A percentile compares a stretch with the other conserved stretches of the same genome.
phyloP scores from a whole-genome alignment of 1,140 invertebrate genomes.

The Triops longicaudatus region DNA sequence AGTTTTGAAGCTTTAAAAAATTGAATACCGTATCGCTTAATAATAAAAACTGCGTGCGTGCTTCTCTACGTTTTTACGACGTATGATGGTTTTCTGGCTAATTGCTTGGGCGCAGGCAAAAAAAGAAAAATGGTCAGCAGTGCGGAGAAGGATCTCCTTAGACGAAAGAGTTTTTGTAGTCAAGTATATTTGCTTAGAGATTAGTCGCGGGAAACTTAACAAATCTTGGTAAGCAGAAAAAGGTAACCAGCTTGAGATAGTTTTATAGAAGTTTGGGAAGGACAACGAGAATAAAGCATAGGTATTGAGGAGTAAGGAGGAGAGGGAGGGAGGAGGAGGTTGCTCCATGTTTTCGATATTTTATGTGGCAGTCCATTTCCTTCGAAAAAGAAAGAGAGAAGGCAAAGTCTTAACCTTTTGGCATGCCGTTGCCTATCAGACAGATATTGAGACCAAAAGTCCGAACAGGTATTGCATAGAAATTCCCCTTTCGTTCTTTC shows the following conservation, averaged over 20 bases:
- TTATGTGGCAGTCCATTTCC: slow-evolving; percentile 14
- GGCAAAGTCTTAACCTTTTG: neutral
- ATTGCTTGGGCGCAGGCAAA: neutral
- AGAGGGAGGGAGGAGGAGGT: neutral
- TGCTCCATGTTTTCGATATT: slow-evolving; percentile 1
- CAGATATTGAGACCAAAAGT: slow-evolving; percentile 6
- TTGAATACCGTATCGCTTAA: too few species aligned
- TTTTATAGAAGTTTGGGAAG: neutral
- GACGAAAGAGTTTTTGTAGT: neutral
- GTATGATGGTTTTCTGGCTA: neutral
- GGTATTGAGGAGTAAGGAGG: neutral
- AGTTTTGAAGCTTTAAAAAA: too few species aligned
- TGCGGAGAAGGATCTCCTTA: neutral
- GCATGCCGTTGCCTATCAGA: neutral
- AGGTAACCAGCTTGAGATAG: neutral
- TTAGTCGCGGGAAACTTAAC: neutral
- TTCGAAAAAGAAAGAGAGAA: neutral
- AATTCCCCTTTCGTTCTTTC: neutral
- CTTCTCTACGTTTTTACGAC: too few species aligned
- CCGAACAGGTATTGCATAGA: slow-evolving; percentile 6
- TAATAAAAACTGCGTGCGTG: too few species aligned
- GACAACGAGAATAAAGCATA: neutral
- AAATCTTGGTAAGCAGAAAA: neutral
- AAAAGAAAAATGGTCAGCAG: neutral
- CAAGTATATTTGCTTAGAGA: neutral